A percentile compares a stretch with the other conserved stretches of the same genome.
Conservation (phyloP, 1,140 invertebrate genomes). For the Apis dorsata region DNA sequence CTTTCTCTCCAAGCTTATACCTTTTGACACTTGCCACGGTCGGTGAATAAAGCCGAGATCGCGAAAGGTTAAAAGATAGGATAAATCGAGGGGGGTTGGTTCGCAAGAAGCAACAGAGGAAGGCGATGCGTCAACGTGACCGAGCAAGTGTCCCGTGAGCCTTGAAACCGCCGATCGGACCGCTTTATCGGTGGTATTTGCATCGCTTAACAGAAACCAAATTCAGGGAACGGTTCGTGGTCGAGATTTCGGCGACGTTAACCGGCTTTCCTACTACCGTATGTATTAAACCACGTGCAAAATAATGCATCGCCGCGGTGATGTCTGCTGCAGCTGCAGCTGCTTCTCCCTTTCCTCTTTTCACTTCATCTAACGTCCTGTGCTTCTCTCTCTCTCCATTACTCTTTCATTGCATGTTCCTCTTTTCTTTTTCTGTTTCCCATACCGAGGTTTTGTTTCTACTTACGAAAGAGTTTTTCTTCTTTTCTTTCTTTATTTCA, state of each 20-base stretch:
- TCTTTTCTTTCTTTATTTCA: not conserved
- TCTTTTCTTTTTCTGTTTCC: not conserved
- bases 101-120: not conserved
- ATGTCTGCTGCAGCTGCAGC: conserved; percentile 48
- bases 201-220: conserved; percentile 58
- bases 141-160: conserved; percentile 41
- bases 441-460: too few relatives aligned
- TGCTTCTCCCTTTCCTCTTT: not conserved
- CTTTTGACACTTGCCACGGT: not conserved
- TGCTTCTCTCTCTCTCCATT: not conserved
- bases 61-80: not conserved
- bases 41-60: not conserved
- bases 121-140: not conserved
- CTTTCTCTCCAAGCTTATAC: not conserved
- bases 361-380: not conserved
- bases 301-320: conserved; percentile 59
- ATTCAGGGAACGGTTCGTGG: conserved; percentile 36
- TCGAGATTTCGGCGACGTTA: conserved; percentile 55
- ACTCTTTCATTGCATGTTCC: not conserved
- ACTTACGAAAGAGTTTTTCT: too few relatives aligned
- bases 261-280: conserved; percentile 46
- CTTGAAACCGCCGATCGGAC: conserved; percentile 46
- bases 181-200: conserved; percentile 49
- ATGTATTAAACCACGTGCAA: conserved; percentile 62
- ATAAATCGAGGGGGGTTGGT: not conserved